phyloP scores from a whole-genome alignment of 1,140 invertebrate species.

The Lerema accius region DNA sequence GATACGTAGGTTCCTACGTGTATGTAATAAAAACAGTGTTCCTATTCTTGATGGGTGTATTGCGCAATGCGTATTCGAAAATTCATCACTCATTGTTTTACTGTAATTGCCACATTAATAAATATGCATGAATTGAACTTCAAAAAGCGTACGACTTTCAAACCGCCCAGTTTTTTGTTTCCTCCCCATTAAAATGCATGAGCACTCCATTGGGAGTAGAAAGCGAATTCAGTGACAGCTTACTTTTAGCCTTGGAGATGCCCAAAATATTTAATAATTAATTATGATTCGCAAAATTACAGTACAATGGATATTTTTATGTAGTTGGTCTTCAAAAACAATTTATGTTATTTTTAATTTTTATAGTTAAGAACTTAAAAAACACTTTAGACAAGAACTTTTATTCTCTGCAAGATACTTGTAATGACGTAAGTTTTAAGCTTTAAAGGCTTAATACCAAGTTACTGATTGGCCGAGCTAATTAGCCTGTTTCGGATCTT shows the following conservation, averaged over 20 bases:
- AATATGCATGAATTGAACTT: slow-evolving; percentile 67
- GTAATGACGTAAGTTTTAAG: no score
- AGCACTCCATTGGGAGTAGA: slow-evolving; percentile 36
- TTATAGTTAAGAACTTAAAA: no score
- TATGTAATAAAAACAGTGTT: slow-evolving; percentile 12
- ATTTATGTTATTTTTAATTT: no score
- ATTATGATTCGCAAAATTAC: no score
- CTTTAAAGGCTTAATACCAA: no score
- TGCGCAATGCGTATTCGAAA: slow-evolving; percentile 53
- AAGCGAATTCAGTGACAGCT: slow-evolving; percentile 12
- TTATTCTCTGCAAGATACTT: no score
- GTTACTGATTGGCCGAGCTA: no score
- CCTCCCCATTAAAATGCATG: slow-evolving; percentile 66
- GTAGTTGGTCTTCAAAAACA: no score
- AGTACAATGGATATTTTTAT: no score
- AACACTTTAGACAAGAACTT: no score
- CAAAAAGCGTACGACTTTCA: slow-evolving; percentile 57
- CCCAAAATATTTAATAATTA: slow-evolving; percentile 15
- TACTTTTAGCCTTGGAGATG: slow-evolving; percentile 9
- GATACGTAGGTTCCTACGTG: no score
- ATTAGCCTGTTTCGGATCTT: no score
- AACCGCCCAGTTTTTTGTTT: slow-evolving; percentile 66
- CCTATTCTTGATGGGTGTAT: slow-evolving; percentile 40
- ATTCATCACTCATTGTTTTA: slow-evolving; percentile 67
- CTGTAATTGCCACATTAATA: slow-evolving; percentile 60